A percentile compares a stretch with the other conserved stretches of the same genome.
These are phyloP conservation scores for Crotophaga sulcirostris DNA, from an alignment of 2,113 vertebrate species.

Conservation along the genomic window DNA sequence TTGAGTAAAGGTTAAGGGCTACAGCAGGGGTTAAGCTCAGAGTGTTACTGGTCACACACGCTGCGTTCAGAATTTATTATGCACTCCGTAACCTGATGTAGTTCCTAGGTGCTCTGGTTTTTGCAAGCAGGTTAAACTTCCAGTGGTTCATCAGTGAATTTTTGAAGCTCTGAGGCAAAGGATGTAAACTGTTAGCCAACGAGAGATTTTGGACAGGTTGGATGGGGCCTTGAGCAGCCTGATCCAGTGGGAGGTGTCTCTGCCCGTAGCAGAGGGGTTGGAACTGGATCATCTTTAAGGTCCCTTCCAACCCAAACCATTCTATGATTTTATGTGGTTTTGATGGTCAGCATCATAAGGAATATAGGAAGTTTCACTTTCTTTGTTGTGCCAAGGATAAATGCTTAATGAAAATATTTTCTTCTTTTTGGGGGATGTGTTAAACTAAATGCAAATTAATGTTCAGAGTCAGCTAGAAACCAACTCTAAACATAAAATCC, in stretches of 20 bases:
- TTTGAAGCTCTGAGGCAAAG: neutral
- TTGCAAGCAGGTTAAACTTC: neutral
- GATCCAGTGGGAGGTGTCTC: too few species aligned
- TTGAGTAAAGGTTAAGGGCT: neutral
- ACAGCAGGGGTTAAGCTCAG: neutral
- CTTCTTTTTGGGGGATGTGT: accelerated
- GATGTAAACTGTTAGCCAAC: neutral
- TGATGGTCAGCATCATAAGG: neutral
- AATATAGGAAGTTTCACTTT: neutral
- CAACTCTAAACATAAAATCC: too few species aligned
- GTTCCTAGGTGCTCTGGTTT: neutral
- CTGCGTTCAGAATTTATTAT: neutral
- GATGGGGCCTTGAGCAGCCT: too few species aligned
- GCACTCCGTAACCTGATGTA: neutral
- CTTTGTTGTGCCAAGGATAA: neutral
- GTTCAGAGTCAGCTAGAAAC: neutral
- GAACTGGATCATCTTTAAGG: too few species aligned
- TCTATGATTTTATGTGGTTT: neutral
- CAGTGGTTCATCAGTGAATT: neutral
- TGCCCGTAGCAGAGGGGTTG: too few species aligned
- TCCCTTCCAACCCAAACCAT: too few species aligned
- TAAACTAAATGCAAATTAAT: neutral
- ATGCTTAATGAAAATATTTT: neutral
- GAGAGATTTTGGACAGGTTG: neutral
- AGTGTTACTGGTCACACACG: too few species aligned